These are phyloP conservation scores for Merops nubicus DNA, from an alignment of 2,113 vertebrate species.

Conservation along the genomic window DNA sequence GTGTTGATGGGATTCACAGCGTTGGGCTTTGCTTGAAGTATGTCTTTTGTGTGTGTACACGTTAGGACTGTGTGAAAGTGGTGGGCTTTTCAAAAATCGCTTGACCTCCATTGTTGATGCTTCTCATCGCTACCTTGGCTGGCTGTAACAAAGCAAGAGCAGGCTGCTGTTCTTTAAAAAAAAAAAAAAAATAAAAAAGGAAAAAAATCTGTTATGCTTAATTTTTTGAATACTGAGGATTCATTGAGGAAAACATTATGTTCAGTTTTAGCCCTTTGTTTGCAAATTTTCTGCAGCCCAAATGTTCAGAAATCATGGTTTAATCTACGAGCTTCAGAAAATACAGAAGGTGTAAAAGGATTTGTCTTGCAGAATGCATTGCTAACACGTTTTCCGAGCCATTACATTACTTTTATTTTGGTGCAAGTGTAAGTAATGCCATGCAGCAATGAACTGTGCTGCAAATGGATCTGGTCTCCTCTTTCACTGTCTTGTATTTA, in stretches of 20 bases:
- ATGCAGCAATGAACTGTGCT: slow-evolving; percentile 33
- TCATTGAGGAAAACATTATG: slow-evolving; percentile 63
- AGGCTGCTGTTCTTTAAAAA: neutral
- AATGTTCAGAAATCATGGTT: slow-evolving; percentile 64
- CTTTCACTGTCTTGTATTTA: slow-evolving; percentile 60
- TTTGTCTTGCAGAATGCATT: slow-evolving; percentile 14
- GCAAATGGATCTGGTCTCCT: slow-evolving; percentile 31
- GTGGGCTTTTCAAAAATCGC: slow-evolving; percentile 61
- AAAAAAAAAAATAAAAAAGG: neutral
- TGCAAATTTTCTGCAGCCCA: slow-evolving; percentile 65
- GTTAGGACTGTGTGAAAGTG: slow-evolving; percentile 10
- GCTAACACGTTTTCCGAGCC: neutral
- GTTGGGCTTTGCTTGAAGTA: neutral
- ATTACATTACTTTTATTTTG: slow-evolving; percentile 40
- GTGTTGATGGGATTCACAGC: neutral
- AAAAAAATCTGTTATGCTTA: slow-evolving; percentile 3
- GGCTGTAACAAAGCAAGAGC: slow-evolving; percentile 33
- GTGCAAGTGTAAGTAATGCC: slow-evolving; percentile 39
- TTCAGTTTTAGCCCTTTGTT: slow-evolving; percentile 67
- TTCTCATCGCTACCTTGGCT: slow-evolving; percentile 32
- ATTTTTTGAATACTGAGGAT: slow-evolving; percentile 48
- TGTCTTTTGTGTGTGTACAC: slow-evolving; percentile 7
- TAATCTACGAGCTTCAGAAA: slow-evolving; percentile 32
- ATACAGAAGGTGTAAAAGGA: slow-evolving; percentile 50
- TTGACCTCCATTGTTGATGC: slow-evolving; percentile 61